phyloP scores from a whole-genome alignment of 1,140 invertebrate genomes.

The Hypothenemus hampei region DNA sequence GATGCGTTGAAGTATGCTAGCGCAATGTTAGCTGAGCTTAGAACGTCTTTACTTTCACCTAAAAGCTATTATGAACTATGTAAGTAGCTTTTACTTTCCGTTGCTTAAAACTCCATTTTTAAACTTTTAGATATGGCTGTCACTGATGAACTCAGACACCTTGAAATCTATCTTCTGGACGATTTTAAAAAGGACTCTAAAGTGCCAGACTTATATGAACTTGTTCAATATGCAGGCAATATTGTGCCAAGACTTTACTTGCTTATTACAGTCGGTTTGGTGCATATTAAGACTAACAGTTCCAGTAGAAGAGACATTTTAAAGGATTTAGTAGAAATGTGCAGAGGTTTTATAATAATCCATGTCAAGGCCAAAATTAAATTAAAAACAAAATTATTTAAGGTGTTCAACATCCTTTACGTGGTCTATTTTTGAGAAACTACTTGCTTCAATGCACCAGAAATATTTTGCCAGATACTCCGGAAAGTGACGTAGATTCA shows the following conservation, averaged over 20 bases:
- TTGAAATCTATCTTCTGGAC: conserved; percentile 93
- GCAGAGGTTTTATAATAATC: too few relatives aligned
- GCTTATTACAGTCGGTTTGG: conserved; percentile 95
- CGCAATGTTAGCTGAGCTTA: conserved; percentile 91
- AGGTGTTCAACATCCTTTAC: conserved; percentile 93
- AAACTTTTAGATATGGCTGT: conserved; percentile 87
- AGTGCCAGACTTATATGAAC: conserved; percentile 92
- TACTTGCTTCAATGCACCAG: conserved; percentile 89
- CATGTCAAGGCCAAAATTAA: too few relatives aligned
- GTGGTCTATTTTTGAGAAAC: conserved; percentile 93
- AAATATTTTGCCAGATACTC: conserved; percentile 83
- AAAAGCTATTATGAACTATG: conserved; percentile 98
- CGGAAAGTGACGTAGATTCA: conserved; percentile 62
- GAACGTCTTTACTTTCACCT: conserved; percentile 90
- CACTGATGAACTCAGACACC: conserved; percentile 92
- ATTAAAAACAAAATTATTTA: too few relatives aligned
- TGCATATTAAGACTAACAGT: conserved; percentile 96
- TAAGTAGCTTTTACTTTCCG: conserved; percentile 49
- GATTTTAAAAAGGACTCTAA: conserved; percentile 94
- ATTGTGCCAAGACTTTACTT: conserved; percentile 97
- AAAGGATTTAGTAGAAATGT: conserved; percentile 98
- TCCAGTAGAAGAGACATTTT: conserved; percentile 89
- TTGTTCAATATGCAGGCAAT: conserved; percentile 98
- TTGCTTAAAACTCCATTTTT: background rate
- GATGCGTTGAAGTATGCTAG: conserved; percentile 97